Conservation (phyloP, 2,888 invertebrate genomes). For the Halictus ligatus region DNA sequence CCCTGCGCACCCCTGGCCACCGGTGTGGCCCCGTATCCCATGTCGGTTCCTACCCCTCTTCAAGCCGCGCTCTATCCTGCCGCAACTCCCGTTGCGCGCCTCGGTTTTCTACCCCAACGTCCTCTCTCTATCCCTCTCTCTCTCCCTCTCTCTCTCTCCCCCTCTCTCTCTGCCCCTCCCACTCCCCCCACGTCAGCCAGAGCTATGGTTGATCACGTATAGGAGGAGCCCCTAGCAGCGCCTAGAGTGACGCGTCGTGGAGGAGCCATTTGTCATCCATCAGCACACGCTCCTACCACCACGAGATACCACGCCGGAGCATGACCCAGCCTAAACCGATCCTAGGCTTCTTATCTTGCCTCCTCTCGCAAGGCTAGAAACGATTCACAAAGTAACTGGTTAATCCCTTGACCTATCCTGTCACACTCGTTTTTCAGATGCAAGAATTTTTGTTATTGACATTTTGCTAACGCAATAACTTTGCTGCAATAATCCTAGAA, state of each 20-base stretch:
- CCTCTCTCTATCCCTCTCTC: constrained; percentile 49
- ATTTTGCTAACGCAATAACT: no score
- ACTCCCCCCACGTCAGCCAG: constrained; percentile 66
- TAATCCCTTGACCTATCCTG: not conserved
- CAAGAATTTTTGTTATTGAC: no score
- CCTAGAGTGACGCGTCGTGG: constrained; percentile 85
- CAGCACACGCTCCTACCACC: constrained; percentile 75
- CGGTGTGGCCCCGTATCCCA: constrained; percentile 82
- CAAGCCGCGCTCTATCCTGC: constrained; percentile 83
- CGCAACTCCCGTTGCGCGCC: constrained; percentile 79
- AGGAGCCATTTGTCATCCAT: constrained; percentile 85
- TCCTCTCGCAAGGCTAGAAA: not conserved
- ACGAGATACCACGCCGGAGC: constrained; percentile 71
- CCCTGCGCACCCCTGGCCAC: constrained; percentile 83
- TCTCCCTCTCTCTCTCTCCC: not conserved
- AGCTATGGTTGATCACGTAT: constrained; percentile 82
- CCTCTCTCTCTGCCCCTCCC: constrained; percentile 59
- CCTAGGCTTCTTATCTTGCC: constrained; percentile 66
- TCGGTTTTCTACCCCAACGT: constrained; percentile 84
- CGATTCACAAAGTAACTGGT: not conserved
- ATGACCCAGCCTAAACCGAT: constrained; percentile 67
- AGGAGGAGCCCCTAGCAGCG: constrained; percentile 82
- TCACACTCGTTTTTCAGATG: not conserved
- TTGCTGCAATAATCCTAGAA: no score
- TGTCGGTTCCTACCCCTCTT: constrained; percentile 81